Percentiles rank a stretch among this genome's conserved stretches.
Evolutionary conservation across 35 echinoderm and acorn worm genomes (phyloP).

Genomic region (Ptychodera flava): DNA sequence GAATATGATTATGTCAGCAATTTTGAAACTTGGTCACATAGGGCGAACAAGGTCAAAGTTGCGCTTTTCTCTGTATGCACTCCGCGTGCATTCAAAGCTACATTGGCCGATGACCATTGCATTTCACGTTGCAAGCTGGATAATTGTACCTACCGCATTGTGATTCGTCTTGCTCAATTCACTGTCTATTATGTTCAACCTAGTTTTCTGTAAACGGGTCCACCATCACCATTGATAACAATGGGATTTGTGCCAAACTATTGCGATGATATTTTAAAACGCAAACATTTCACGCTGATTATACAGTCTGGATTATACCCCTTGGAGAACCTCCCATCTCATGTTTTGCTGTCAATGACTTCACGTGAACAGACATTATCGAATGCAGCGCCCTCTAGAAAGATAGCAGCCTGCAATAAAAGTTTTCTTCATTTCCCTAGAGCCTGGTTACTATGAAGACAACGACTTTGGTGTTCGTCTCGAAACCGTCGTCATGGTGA

Average conservation of each 20-base stretch:
- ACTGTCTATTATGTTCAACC: too few relatives aligned
- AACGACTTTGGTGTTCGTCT: constrained; percentile 13
- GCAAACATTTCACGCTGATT: background rate
- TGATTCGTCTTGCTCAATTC: too few relatives aligned
- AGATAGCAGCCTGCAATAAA: background rate
- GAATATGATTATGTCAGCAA: background rate
- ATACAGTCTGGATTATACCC: background rate
- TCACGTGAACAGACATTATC: background rate
- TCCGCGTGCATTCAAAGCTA: too few relatives aligned
- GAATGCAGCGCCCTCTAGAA: background rate
- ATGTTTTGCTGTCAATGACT: background rate
- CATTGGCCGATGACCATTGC: too few relatives aligned
- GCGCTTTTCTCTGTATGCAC: constrained; percentile 5
- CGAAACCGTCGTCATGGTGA: constrained; percentile 12
- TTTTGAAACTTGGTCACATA: background rate
- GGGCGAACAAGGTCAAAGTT: background rate
- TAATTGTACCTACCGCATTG: too few relatives aligned
- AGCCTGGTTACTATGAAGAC: constrained; percentile 6
- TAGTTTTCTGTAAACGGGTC: background rate
- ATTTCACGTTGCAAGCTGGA: too few relatives aligned
- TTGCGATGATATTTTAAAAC: background rate
- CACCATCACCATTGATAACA: too few relatives aligned
- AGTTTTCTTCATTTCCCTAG: background rate
- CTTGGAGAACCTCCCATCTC: background rate
- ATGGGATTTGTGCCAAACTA: too few relatives aligned